Evolutionary conservation across 2,113 vertebrate species (phyloP), one percentile per base, ranked within the genome.

Genomic region (Myxocyprinus asiaticus): DNA sequence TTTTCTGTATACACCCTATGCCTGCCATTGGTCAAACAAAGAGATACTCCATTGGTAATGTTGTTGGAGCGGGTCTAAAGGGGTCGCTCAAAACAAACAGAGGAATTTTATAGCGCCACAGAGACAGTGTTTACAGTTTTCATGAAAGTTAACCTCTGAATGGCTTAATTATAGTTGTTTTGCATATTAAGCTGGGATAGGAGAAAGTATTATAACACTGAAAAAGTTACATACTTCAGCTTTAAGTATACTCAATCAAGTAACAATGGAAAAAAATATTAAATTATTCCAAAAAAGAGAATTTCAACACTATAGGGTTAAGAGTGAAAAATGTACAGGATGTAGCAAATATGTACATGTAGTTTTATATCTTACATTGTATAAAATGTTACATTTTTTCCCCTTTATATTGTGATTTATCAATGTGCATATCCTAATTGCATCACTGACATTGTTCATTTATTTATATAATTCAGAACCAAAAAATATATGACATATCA

Each of bases 331-430:
- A 53, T 59, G 63, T 75, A 76, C 42, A 68, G 71, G 56, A 80
- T 73, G 70, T 80, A 80, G 62, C 62, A 73, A 58, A 45, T 45
- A 33, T 33, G 22, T 33, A 33, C 22, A 33, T 33, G 22, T 33
- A 33, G 78, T 72, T 80, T 66, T 61, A 17, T 67, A 81, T 76
- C 55, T 67, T 15, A 43, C 2, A 10, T 66, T 56, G 59, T 76
- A 65, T 65, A 64, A 55, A 76, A 65, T 65, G 33, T 65, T 22
- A 76, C n/a, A 14, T 15, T 65, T 65, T 72, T 76, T 5, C 61
- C 50, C 7, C 42, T 50, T 22, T 15, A 15, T 15, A 58, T 58
- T n/a, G n/a, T n/a, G 0, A 58, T 15, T 58, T 58, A 15, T 58
- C 15, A 58, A 33, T 58, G n/a, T 58, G 2, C 55, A 58, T 58